Evolutionary conservation across 2,797 vertebrate species (phyloP).

Genomic region (Emys orbicularis): DNA sequence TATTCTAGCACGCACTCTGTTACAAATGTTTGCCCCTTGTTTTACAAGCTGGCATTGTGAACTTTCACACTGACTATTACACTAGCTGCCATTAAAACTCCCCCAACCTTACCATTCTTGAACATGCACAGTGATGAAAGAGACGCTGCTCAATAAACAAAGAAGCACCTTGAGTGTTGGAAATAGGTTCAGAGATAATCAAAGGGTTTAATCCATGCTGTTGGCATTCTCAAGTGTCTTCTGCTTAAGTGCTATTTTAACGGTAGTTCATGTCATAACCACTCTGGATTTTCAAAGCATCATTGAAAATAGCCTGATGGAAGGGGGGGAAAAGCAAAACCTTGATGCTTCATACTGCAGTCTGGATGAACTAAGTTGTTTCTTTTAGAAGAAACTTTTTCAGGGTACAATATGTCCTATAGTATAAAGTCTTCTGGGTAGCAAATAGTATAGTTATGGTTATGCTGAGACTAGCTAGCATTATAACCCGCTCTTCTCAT

Average conservation of each 20-base stretch:
- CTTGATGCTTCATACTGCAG: background rate
- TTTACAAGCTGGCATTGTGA: constrained; percentile 31
- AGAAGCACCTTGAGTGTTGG: background rate
- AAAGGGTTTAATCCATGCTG: background rate
- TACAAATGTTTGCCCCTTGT: constrained; percentile 23
- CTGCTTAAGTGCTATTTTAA: background rate
- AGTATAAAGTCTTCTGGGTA: constrained; percentile 16
- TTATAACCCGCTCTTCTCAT: background rate
- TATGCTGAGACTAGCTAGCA: constrained; percentile 27
- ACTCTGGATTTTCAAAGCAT: background rate
- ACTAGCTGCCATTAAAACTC: background rate
- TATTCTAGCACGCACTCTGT: background rate
- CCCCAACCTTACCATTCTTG: background rate
- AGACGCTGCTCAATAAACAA: constrained; percentile 34
- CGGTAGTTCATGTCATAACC: background rate
- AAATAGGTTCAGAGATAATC: background rate
- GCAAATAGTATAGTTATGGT: background rate
- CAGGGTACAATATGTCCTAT: background rate
- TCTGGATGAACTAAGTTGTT: background rate
- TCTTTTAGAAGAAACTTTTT: constrained; percentile 10
- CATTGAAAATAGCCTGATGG: constrained; percentile 20
- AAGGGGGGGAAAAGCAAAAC: background rate
- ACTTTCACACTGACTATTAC: background rate
- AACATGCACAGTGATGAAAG: background rate
- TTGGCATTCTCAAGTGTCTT: constrained; percentile 31